phyloP scores from a whole-genome alignment of 2,113 vertebrate genomes.

The Asarcornis scutulata region DNA sequence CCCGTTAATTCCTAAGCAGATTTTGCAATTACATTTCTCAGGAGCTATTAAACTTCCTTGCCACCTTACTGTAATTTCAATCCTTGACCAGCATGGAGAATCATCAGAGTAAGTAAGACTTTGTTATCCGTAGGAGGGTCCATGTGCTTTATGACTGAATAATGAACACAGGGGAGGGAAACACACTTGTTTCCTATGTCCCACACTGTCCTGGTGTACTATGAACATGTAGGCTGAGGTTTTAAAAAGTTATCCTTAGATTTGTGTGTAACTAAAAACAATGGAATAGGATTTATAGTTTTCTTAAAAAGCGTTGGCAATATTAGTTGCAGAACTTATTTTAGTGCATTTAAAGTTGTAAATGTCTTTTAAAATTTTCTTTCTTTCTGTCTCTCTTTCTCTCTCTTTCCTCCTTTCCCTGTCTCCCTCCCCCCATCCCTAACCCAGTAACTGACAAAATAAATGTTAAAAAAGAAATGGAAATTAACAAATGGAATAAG shows the following conservation, averaged over 20 bases:
- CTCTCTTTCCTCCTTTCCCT: too few relatives aligned
- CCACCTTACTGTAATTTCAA: slow-evolving; percentile 4
- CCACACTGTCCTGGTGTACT: background rate
- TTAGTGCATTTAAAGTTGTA: background rate
- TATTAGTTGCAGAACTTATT: background rate
- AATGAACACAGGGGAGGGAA: background rate
- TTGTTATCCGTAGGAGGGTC: background rate
- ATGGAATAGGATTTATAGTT: background rate
- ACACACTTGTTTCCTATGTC: background rate
- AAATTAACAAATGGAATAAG: slow-evolving; percentile 48
- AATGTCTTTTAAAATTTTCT: background rate
- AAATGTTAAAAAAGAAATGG: slow-evolving; percentile 43
- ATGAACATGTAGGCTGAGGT: background rate
- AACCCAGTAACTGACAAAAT: background rate
- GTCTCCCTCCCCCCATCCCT: background rate
- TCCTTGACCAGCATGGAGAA: background rate
- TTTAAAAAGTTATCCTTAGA: background rate
- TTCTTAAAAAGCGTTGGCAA: background rate
- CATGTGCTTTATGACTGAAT: background rate
- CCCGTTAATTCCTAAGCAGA: background rate
- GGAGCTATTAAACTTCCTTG: background rate
- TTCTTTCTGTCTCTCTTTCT: too few relatives aligned
- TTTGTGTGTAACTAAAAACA: background rate
- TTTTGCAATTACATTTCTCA: background rate
- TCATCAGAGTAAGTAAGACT: background rate